Conservation (phyloP, 2,113 vertebrate species). For the Chloebia gouldiae region DNA sequence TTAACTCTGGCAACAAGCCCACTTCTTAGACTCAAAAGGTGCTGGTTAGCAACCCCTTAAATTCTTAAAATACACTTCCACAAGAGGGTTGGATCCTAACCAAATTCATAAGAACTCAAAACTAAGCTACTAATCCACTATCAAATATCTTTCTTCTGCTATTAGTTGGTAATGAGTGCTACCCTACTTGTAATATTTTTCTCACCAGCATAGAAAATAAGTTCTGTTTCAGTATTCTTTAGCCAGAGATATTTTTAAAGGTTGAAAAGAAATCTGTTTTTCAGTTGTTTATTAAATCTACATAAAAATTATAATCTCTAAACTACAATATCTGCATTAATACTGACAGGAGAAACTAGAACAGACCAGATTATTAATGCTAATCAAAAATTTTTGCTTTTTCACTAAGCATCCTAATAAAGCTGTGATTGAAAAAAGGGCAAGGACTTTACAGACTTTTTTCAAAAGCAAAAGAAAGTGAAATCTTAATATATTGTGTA, state of each 20-base stretch:
- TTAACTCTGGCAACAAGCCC: background rate
- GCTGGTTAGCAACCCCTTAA: background rate
- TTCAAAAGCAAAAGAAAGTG: background rate
- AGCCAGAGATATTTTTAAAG: background rate
- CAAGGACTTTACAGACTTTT: background rate
- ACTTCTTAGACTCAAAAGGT: background rate
- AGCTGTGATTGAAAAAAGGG: background rate
- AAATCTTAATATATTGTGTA: background rate
- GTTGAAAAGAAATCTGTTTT: background rate
- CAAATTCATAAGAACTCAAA: background rate
- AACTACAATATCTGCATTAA: background rate
- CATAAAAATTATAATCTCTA: background rate
- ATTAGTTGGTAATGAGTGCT: background rate
- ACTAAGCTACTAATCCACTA: background rate
- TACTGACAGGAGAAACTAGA: background rate
- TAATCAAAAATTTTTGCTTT: background rate
- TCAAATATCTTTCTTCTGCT: background rate
- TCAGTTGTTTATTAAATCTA: background rate
- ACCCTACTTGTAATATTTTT: background rate
- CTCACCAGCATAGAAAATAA: background rate
- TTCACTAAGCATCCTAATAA: background rate
- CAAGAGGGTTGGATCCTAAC: background rate
- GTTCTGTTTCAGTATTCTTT: background rate
- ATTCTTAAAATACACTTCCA: background rate
- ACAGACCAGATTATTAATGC: background rate